These are phyloP conservation scores for Etheostoma perlongum DNA, from an alignment of 2,797 vertebrate species.

Conservation along the genomic window DNA sequence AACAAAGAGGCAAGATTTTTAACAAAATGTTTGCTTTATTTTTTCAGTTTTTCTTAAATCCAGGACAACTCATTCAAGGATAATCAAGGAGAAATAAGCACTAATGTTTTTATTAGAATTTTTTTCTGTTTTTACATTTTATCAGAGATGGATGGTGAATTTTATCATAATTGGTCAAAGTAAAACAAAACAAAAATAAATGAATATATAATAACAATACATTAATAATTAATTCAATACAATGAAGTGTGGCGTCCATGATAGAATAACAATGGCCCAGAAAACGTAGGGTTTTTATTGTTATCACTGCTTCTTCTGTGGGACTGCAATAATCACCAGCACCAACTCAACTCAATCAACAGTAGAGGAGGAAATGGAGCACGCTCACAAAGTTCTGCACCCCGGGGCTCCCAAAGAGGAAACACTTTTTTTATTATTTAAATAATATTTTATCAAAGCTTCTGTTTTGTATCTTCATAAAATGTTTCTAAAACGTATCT, in stretches of 20 bases:
- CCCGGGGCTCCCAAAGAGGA: conserved; percentile 79
- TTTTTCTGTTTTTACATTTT: conserved; percentile 78
- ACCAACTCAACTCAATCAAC: conserved; percentile 86
- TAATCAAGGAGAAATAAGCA: conserved; percentile 87
- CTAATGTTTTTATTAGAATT: conserved; percentile 77
- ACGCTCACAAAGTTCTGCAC: conserved; percentile 73
- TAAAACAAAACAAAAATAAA: conserved; percentile 80
- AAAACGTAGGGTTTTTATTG: conserved; percentile 75
- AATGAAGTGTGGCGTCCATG: conserved; percentile 80
- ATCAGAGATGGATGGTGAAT: conserved; percentile 79
- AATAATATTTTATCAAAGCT: conserved; percentile 90
- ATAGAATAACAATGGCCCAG: conserved; percentile 80
- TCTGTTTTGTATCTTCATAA: conserved; percentile 84
- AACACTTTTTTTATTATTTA: conserved; percentile 86
- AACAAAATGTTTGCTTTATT: conserved; percentile 89
- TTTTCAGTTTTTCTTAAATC: conserved; percentile 72
- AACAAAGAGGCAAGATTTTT: conserved; percentile 62
- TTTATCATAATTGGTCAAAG: conserved; percentile 80
- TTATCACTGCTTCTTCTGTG: conserved; percentile 76
- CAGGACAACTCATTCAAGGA: conserved; percentile 87
- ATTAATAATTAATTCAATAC: conserved; percentile 88
- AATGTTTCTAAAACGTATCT: conserved; percentile 86
- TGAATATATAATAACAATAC: conserved; percentile 84
- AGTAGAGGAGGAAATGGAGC: conserved; percentile 82
- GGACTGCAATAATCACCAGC: conserved; percentile 85